phyloP scores from a whole-genome alignment of 2,113 vertebrate genomes.

The Diphyllodes magnificus region DNA sequence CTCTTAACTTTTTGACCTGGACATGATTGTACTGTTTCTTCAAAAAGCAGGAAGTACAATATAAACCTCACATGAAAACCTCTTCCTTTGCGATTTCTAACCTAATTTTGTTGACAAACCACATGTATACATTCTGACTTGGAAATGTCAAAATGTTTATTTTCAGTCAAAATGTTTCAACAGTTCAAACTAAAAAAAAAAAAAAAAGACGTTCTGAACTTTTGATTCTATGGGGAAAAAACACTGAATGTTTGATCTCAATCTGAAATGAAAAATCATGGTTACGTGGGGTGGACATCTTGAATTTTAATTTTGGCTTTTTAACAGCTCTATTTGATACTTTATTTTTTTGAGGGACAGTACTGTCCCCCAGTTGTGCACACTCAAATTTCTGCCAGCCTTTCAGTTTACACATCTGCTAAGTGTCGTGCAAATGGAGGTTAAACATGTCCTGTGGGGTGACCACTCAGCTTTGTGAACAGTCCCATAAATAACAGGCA shows the following conservation, averaged over 20 bases:
- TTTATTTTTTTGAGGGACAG: not conserved
- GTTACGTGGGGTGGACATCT: not conserved
- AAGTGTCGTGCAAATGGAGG: not conserved
- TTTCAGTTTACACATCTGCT: not conserved
- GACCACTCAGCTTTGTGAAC: not conserved
- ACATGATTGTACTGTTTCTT: not conserved
- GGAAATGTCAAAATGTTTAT: conserved; percentile 39
- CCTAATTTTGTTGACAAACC: conserved; percentile 48
- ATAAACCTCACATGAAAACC: conserved; percentile 45
- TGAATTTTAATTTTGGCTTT: not conserved
- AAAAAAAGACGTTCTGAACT: not conserved
- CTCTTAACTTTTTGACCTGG: conserved; percentile 32
- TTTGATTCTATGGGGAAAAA: not conserved
- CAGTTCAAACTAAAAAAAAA: not conserved
- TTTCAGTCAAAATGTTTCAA: conserved; percentile 37
- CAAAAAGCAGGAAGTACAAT: conserved; percentile 35
- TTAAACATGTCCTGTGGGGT: not conserved
- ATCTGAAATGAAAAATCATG: not conserved
- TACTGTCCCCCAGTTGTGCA: not conserved
- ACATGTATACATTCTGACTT: conserved; percentile 7
- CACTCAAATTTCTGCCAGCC: not conserved
- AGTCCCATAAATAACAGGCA: not conserved
- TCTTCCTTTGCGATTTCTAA: conserved; percentile 30
- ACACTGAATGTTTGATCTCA: rapidly evolving
- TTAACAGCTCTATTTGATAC: not conserved